Conservation (phyloP, 2,113 vertebrate species). For the Raja brachyura region DNA sequence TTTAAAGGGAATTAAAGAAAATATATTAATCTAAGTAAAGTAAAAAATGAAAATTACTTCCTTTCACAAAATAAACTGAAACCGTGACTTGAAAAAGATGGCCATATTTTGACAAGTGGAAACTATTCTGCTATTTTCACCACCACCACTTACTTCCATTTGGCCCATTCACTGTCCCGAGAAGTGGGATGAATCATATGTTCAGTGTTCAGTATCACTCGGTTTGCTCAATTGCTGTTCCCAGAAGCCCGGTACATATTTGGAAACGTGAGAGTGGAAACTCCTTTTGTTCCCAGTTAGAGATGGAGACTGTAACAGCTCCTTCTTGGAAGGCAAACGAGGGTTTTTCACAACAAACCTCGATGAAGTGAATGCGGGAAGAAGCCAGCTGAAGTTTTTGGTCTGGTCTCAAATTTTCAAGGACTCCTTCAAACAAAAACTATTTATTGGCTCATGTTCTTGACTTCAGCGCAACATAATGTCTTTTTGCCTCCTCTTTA, state of each 20-base stretch:
- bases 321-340: not conserved
- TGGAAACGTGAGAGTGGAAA: conserved; percentile 1
- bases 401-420: not conserved
- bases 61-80: not conserved
- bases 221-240: not conserved
- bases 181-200: conserved; percentile 24
- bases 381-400: not conserved
- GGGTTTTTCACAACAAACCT: not conserved
- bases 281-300: conserved; percentile 11
- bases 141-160: not conserved
- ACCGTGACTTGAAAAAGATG: not conserved
- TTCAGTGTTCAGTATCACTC: not conserved
- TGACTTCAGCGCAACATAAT: not conserved
- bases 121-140: not conserved
- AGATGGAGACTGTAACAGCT: not conserved
- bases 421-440: not conserved
- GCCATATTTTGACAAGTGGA: not conserved
- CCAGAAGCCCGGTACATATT: conserved; percentile 5
- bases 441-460: no score
- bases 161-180: not conserved
- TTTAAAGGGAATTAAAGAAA: not conserved
- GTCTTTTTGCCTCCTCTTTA: not conserved
- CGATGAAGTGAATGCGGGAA: not conserved
- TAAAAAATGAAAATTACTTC: not conserved
- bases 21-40: not conserved